Evolutionary conservation across 1,140 invertebrate genomes (phyloP), one percentile per base, ranked within the genome.

Genomic region (Amphibalanus amphitrite): DNA sequence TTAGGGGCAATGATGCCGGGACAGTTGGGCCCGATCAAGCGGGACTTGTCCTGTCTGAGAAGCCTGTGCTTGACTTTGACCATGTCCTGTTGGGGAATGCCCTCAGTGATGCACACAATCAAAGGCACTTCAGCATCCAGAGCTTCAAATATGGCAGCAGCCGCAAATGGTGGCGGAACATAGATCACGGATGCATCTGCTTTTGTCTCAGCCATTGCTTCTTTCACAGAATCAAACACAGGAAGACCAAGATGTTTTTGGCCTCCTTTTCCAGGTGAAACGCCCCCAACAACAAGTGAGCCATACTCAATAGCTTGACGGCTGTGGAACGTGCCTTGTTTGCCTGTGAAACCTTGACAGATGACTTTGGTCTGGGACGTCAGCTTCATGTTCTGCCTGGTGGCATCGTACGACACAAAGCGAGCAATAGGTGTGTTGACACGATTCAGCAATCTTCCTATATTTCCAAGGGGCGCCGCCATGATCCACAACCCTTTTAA

Each of bases 71-170:
- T 98, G 23, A 99, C 94, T 78, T 88, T 87, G 20, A 99, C 95
- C 97, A 99, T 99, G 78, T 99, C 97, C 80, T 98, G 92, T 80
- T 98, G 94, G 67, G 97, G 95, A 76, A 98, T 92, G 78, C 96
- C 97, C 84, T 99, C 97, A n/a, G 97, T 99, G 77, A 99, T 99
- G 82, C 93, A 95, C 13, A 99, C 96, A 81, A 99, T 92, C 69
- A 99, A 82, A 3, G 93, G 91, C 77, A 99, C 91, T 86, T 99
- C 95, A 65, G 96, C 95, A 79, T 98, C 95, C 72, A 99, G 86
- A 0, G 96, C 95, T 83, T 99, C 97, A 74, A 94, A 80, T 75
- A 99, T 95, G 30, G 97, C 96, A 74, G 86, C 85, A 0, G 92
- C 95, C 71, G 97, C 95, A 72, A 86, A 89, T 4, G 92, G 89